Evolutionary conservation across 2,113 vertebrate species (phyloP).

Genomic region (Chrysemys picta): DNA sequence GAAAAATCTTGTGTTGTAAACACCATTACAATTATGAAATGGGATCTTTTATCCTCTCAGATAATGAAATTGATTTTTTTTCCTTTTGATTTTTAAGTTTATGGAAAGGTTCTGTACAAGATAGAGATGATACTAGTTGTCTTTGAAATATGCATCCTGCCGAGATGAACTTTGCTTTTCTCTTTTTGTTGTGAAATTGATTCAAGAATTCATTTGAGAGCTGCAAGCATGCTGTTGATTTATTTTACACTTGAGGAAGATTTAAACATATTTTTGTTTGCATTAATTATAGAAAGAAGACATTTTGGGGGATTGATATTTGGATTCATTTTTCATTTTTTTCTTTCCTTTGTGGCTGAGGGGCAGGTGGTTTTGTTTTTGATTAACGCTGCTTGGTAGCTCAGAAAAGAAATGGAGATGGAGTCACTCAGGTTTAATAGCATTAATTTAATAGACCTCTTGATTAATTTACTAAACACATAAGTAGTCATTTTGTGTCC

Average conservation of each 20-base stretch:
- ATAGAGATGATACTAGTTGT: not conserved
- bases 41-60: not conserved
- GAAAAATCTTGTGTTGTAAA: not conserved
- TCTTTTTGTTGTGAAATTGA: constrained; percentile 48
- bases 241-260: constrained; percentile 49
- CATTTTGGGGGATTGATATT: constrained; percentile 17
- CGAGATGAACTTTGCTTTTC: constrained; percentile 28
- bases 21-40: not conserved
- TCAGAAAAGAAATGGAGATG: constrained; percentile 42
- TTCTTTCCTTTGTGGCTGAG: not conserved
- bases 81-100: not conserved
- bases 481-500: not conserved
- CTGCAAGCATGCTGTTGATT: constrained; percentile 28
- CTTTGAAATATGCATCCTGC: constrained; percentile 27
- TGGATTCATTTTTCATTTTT: not conserved
- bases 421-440: not conserved
- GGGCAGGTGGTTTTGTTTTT: constrained; percentile 23
- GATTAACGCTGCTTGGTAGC: not conserved
- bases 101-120: constrained; percentile 22
- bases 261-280: constrained; percentile 44
- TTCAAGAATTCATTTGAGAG: constrained; percentile 35
- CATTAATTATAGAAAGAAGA: constrained; percentile 12
- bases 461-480: not conserved
- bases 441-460: not conserved
- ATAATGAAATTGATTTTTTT: not conserved